Evolutionary conservation across 2,797 vertebrate species (phyloP), one percentile per base, ranked within the genome.

Genomic region (Takifugu rubripes): DNA sequence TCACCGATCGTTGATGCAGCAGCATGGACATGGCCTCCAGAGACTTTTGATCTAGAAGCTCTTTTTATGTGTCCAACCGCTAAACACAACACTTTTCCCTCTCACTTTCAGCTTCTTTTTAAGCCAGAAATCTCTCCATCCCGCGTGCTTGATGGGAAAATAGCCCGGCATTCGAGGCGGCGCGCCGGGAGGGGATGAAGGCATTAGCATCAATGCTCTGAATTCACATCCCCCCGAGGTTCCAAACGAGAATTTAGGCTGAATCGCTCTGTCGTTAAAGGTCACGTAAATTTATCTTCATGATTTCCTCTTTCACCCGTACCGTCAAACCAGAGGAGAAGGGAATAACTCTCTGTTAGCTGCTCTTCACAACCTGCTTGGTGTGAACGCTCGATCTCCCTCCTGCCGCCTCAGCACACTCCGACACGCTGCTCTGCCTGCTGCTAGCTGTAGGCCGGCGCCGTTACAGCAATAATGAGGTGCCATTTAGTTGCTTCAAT

Each of bases 11-110:
- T 7, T 10, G 27, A 29, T 29, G 27, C 31, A 33, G 31, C 31
- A 33, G 31, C 65, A 31, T 78, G 64, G 75, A 49, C 58, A 17
- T 33, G 31, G 2, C 7, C 31, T 33, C 10, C 2, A 33, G 8
- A 33, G 31, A 49, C 59, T 75, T 87, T 85, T 86, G 77, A 88
- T 84, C 74, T 77, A 55, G 45, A 66, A 36, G 66, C 72, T 62
- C 85, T 86, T 82, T 21, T 84, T 76, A 83, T 77, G 75, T 67
- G 61, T 78, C 75, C 72, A 61, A 81, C 78, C 72, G 56, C 72
- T 67, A 67, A 59, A 4, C 6, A 33, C 69, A 71, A 65, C 54
- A 71, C 79, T 69, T 64, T 71, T 84, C 72, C 66, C 64, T 62
- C 70, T 79, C 66, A 68, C 74, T 84, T 75, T 62, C 61, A 31